Percentiles rank a stretch among this genome's conserved stretches.
phyloP scores from a whole-genome alignment of 2,113 vertebrate species.

The Myotis davidii region DNA sequence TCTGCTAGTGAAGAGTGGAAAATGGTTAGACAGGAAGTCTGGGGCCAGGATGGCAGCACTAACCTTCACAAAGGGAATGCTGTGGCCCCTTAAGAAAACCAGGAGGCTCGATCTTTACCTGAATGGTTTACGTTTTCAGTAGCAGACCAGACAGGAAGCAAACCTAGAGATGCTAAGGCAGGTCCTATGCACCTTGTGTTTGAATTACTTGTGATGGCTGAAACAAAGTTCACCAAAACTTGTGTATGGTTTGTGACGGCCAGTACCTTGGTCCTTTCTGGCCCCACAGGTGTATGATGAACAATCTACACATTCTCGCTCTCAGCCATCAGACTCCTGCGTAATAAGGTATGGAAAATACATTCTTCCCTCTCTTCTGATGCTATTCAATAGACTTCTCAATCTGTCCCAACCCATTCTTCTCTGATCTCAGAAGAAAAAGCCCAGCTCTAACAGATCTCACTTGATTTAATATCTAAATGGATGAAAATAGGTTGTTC shows the following conservation, averaged over 20 bases:
- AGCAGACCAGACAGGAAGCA: neutral
- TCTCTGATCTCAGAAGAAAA: neutral
- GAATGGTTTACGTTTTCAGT: neutral
- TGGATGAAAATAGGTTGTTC: neutral
- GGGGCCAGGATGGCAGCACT: neutral
- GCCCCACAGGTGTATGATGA: neutral
- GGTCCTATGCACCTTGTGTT: neutral
- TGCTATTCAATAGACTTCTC: neutral
- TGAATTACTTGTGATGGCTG: neutral
- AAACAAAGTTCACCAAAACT: constrained; percentile 6
- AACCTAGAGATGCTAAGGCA: neutral
- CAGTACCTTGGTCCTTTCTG: neutral
- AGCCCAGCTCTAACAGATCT: neutral
- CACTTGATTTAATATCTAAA: neutral
- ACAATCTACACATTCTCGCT: neutral
- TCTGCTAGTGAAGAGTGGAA: neutral
- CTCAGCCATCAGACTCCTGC: neutral
- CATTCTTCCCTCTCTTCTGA: neutral
- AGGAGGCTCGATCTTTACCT: neutral
- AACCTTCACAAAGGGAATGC: neutral
- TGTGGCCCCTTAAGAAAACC: neutral
- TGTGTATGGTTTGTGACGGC: neutral
- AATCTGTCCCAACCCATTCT: neutral
- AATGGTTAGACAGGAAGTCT: neutral
- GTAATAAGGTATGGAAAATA: neutral